Evolutionary conservation across 2,888 invertebrate genomes (phyloP).

Genomic region (Odontocolon sp.): DNA sequence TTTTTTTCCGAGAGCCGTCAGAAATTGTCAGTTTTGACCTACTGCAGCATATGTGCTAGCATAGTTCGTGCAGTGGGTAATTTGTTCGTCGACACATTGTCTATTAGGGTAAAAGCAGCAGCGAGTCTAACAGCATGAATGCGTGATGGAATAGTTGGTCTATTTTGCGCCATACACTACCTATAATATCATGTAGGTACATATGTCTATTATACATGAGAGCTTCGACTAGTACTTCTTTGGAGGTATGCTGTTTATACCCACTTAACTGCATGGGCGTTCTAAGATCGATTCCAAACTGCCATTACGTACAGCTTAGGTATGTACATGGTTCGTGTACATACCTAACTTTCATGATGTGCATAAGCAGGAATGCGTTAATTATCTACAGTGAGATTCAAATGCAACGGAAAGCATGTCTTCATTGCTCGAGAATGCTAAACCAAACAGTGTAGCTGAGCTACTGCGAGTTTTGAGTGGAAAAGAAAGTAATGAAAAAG

Average conservation of each 20-base stretch:
- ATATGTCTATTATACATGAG: neutral
- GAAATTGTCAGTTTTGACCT: neutral
- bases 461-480: neutral
- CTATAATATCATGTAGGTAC: neutral
- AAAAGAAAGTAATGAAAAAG: conserved; percentile 24
- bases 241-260: neutral
- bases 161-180: neutral
- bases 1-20: neutral
- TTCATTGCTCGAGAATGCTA: no score
- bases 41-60: neutral
- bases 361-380: no score
- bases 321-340: no score
- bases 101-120: neutral
- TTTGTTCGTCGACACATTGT: conserved; percentile 12
- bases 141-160: conserved; percentile 11
- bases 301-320: neutral
- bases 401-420: no score
- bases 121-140: neutral
- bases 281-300: conserved; percentile 1
- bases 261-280: neutral
- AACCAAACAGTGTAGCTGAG: no score
- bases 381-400: no score
- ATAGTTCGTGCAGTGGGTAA: neutral
- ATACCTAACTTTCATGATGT: no score
- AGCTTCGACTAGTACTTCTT: neutral